A percentile compares a stretch with the other conserved stretches of the same genome.
Evolutionary conservation across 2,888 invertebrate genomes (phyloP).

Genomic region (Alsophila aescularia): DNA sequence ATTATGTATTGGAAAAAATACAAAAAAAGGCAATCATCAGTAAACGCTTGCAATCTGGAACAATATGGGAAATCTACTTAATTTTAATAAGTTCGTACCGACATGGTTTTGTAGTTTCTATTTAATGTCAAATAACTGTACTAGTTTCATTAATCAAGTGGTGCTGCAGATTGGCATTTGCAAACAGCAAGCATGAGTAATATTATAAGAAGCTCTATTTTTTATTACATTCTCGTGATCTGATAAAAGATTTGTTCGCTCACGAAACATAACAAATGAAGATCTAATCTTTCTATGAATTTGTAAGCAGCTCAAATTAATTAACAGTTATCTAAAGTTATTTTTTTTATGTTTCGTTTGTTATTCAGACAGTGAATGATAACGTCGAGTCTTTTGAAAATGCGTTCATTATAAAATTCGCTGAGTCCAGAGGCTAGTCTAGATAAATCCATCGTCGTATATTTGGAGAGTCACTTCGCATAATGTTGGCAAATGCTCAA

Average conservation of each 20-base stretch:
- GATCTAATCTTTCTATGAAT: neutral
- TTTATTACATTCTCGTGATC: too few relatives aligned
- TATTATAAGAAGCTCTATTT: neutral
- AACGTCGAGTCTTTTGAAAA: neutral
- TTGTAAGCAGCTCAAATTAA: neutral
- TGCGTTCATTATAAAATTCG: neutral
- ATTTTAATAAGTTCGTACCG: too few relatives aligned
- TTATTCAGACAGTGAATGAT: neutral
- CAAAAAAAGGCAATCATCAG: too few relatives aligned
- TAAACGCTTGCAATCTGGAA: too few relatives aligned
- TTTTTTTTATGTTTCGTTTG: neutral
- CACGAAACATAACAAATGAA: too few relatives aligned
- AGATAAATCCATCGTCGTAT: neutral
- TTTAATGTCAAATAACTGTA: too few relatives aligned
- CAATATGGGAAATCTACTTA: too few relatives aligned
- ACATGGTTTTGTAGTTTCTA: too few relatives aligned
- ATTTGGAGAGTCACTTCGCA: constrained; percentile 7
- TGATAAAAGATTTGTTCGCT: too few relatives aligned
- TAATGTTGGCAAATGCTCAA: too few relatives aligned
- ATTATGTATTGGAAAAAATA: too few relatives aligned
- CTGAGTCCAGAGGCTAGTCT: neutral
- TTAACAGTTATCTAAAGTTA: neutral
- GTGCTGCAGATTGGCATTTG: neutral
- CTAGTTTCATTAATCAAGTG: neutral
- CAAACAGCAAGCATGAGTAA: neutral